These are phyloP conservation scores for Didymodactylos carnosus DNA, from an alignment of 2,888 invertebrate species.

Conservation along the genomic window DNA sequence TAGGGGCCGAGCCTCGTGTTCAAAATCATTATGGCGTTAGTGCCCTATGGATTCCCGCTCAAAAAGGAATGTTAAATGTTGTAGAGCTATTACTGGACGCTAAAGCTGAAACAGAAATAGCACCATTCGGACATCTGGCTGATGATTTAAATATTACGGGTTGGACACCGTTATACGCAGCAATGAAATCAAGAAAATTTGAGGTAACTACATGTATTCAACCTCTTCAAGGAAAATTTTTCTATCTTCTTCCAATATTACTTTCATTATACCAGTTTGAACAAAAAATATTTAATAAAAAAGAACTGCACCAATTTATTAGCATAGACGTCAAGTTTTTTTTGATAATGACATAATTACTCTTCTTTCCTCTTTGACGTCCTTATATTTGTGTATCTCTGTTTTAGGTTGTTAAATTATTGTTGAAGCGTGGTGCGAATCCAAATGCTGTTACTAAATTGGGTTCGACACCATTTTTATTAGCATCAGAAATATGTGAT, in stretches of 20 bases:
- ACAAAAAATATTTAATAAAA: too few species aligned
- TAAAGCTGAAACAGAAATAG: slow-evolving; percentile 9
- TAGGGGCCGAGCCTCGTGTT: slow-evolving; percentile 11
- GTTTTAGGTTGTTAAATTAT: slow-evolving; percentile 10
- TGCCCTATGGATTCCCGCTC: slow-evolving; percentile 14
- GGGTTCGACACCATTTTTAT: slow-evolving; percentile 15
- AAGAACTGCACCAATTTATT: too few species aligned
- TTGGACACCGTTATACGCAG: slow-evolving; percentile 15
- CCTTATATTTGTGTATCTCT: too few species aligned
- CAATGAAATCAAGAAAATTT: slow-evolving; percentile 14
- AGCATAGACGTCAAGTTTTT: too few species aligned
- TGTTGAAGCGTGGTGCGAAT: slow-evolving; percentile 9
- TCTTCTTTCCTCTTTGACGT: too few species aligned
- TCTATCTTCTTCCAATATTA: too few species aligned
- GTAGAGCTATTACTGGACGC: slow-evolving; percentile 8
- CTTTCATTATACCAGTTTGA: too few species aligned
- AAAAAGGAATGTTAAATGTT: slow-evolving; percentile 10
- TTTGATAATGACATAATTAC: too few species aligned
- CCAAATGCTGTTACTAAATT: slow-evolving; percentile 14
- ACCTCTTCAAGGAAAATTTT: too few species aligned
- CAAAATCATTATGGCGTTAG: slow-evolving; percentile 14
- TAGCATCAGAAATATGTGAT: slow-evolving; percentile 15
- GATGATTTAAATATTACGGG: slow-evolving; percentile 14
- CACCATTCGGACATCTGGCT: slow-evolving; percentile 9
- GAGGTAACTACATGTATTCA: too few species aligned